phyloP scores from a whole-genome alignment of 2,888 invertebrate genomes.

The Xanthorhoe spadicearia region DNA sequence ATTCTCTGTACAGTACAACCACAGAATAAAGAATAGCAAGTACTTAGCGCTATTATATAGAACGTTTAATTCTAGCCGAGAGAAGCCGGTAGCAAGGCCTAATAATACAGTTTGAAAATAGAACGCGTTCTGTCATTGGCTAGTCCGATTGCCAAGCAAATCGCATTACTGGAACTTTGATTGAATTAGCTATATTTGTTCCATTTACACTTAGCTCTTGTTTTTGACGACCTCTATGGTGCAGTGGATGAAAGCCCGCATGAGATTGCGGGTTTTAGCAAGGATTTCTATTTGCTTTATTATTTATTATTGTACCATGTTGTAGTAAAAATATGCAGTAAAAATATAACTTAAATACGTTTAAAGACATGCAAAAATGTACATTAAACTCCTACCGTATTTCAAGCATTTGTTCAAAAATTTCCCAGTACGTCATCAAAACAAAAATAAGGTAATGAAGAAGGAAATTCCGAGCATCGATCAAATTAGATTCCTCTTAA shows the following conservation, averaged over 20 bases:
- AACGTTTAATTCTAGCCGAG: neutral
- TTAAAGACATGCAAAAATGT: too few relatives aligned
- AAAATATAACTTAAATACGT: too few relatives aligned
- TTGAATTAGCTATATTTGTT: constrained; percentile 11
- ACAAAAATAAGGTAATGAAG: neutral
- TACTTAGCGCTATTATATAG: neutral
- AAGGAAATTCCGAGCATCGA: neutral
- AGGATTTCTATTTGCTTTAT: too few relatives aligned
- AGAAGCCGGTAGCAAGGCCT: neutral
- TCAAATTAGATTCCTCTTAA: constrained; percentile 8
- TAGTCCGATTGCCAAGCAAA: constrained; percentile 3
- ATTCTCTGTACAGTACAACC: too few relatives aligned
- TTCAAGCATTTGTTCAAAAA: too few relatives aligned
- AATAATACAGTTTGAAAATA: constrained; percentile 16
- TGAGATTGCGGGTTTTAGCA: too few relatives aligned
- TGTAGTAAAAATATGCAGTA: too few relatives aligned
- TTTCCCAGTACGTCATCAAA: neutral
- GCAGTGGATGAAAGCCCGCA: too few relatives aligned
- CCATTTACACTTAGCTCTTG: neutral
- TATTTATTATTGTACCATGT: too few relatives aligned
- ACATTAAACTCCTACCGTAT: too few relatives aligned
- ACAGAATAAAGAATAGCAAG: too few relatives aligned
- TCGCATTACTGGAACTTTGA: constrained; percentile 18
- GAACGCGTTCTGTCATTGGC: constrained; percentile 18
- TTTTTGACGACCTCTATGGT: too few relatives aligned